Evolutionary conservation across 2,797 vertebrate genomes (phyloP), one percentile per base, ranked within the genome.

Genomic region (Propithecus deckenii): DNA sequence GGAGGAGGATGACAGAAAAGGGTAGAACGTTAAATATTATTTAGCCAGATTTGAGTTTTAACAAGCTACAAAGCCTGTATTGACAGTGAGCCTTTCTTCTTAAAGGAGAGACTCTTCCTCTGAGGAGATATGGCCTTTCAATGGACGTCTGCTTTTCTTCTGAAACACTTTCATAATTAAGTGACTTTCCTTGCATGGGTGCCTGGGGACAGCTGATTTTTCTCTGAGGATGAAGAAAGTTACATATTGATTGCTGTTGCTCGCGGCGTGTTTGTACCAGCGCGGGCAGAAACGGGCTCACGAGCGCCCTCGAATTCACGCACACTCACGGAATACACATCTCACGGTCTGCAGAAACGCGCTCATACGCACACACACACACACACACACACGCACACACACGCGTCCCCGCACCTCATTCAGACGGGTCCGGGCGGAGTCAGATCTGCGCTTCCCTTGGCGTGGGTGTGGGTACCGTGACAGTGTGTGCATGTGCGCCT

Each of bases 161-260:
- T 94, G 96, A 96, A 97, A 96, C 89, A 94, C 90, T 98, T 95
- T 97, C 96, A 96, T 97, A 97, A 97, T 96, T 90, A 92, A 96
- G 93, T 57, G 93, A 92, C 95, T 97, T 89, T 88, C 67, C 85
- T 94, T 92, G 81, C 94, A 52, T 22, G 85, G 85, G 90, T 72
- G 81, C 85, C 87, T 61, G 94, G 78, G 96, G 92, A 97, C 94
- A 61, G 87, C 59, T 79, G 89, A 59, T 89, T 91, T 94, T 95
- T 95, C 97, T 97, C 96, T 1, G 59, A 96, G 97, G 94, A 92
- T 92, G 52, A 76, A 95, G 88, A 95, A 97, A 97, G 97, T 98
- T 97, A 92, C 94, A n/a, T 92, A 84, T 74, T 71, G 95, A 96
- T 96, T 91, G 86, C 87, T 83, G 78, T 86, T 81, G 89, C 89